Base-by-base conservation (phyloP, 2,888 invertebrate genomes). In the Julus scandinavius region DNA sequence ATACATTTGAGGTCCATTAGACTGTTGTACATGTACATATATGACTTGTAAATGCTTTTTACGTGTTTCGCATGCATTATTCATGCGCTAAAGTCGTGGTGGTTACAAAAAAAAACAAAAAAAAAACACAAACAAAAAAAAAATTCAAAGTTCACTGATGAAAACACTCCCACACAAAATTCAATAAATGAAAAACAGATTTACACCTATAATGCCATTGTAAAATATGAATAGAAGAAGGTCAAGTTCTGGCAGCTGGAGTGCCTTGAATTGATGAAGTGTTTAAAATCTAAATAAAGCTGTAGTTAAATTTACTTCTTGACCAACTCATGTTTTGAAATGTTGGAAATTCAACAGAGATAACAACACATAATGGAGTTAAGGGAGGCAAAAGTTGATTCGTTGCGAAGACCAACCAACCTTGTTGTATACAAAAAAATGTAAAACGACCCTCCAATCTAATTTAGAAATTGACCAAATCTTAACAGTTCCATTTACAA, bases 231-330 rank as follows among this genome's bases (percentile, higher is more conserved):
- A 45, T 45, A 45, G 45, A 54, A 20, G 72, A 72, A 29, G 29
- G 72, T 72, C 72, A 72, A 72, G 72, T 72, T 72, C 72, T 72
- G 72, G 72, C 72, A 72, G 29, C 72, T 72, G 72, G 72, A 72
- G 72, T 13, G 29, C 72, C 72, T 72, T 72, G 72, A 72, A 72
- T 72, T 72, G 63, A 63, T 63, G 63, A 63, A 63, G 63, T 63
- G 63, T 63, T 63, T 72, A 72, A 63, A 63, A 63, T 63, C 63
- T 63, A 63, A 63, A 63, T 72, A 72, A 72, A 29, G 72, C 4
- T 72, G n/a, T 63, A 20, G 72, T 29, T 29, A 29, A 72, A 72
- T 72, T 72, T 72, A 72, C 72, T 29, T 72, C 72, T 72, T 72
- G 72, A 29, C 72, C 72, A 72, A 20, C 29, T 72, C 72, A 72